Base-by-base conservation (phyloP, 2,888 invertebrate genomes). In the Tanypteryx hageni region DNA sequence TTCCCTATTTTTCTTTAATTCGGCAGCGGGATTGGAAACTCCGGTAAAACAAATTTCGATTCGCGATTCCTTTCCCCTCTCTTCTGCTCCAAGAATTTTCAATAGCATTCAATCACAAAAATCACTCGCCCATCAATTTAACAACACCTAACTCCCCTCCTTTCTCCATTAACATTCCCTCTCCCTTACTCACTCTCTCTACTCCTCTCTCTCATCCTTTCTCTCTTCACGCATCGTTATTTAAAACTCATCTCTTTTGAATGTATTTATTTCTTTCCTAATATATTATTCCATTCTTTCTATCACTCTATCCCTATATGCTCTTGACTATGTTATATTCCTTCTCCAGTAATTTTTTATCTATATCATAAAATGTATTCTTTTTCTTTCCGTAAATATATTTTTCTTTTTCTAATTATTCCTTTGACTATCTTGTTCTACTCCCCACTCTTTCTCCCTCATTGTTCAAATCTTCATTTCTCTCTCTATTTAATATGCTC, bases 41-140 rank as follows among this genome's bases (percentile, higher is more conserved):
- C 64, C 44, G 89, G 89, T 64, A 89, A 89, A 89, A 89, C 64
- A 89, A 61, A 89, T 89, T 61, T 64, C 61, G 89, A 64, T 44
- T 18, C 86, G 59, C 86, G 61, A 86, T 31, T 61, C 86, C 86
- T 86, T 86, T 86, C 64, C 27, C 89, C 61, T 31, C 89, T 89
- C 89, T 64, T 89, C 89, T 64, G 89, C 89, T 44, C 44, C 64
- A 56, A 89, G 89, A 89, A 89, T 89, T 89, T 89, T 89, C 68
- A 89, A 89, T 61, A 64, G 89, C 64, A 64, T 68, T 89, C 89
- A 89, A 89, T 89, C 89, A 89, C 89, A 89, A 89, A 89, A 89
- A 89, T 89, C 89, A 89, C 89, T 89, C 89, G 89, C 68, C 68
- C 89, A 89, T 61, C 89, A 89, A 89, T 89, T 89, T 89, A 31